phyloP scores from a whole-genome alignment of 1,140 invertebrate species.

The Ceratina australensis region DNA sequence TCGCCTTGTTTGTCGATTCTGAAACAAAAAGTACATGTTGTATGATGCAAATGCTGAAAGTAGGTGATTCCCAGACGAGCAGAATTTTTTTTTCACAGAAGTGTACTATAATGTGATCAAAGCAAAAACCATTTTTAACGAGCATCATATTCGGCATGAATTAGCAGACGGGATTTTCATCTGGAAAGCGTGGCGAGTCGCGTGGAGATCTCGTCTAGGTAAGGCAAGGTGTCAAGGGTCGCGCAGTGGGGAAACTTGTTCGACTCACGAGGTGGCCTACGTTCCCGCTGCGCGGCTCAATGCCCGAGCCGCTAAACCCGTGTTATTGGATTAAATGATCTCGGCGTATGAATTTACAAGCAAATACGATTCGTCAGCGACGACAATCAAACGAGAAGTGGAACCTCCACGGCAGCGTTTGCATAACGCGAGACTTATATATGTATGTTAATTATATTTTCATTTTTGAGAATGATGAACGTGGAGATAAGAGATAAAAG shows the following conservation, averaged over 20 bases:
- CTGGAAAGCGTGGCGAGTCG: constrained; percentile 23
- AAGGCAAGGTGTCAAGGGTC: constrained; percentile 50
- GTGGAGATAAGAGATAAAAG: not conserved
- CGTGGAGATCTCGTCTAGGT: not conserved
- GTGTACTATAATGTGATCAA: too few relatives aligned
- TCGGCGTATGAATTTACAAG: constrained; percentile 4
- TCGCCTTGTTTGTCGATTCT: constrained; percentile 47
- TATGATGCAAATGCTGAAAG: too few relatives aligned
- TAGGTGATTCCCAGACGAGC: too few relatives aligned
- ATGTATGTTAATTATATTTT: too few relatives aligned
- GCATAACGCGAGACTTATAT: too few relatives aligned
- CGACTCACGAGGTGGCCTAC: constrained; percentile 53
- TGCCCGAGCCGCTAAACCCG: constrained; percentile 30
- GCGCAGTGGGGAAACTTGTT: constrained; percentile 56
- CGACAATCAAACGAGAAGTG: too few relatives aligned
- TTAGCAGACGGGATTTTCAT: not conserved
- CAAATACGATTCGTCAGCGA: constrained; percentile 22
- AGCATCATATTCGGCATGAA: too few relatives aligned
- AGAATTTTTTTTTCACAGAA: too few relatives aligned
- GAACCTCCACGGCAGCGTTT: too few relatives aligned
- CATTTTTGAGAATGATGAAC: too few relatives aligned
- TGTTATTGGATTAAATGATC: constrained; percentile 65
- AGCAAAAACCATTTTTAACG: too few relatives aligned
- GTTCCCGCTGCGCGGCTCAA: constrained; percentile 62
- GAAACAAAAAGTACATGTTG: constrained; percentile 3